Conservation (phyloP, 2,113 vertebrate genomes). For the Athene noctua region DNA sequence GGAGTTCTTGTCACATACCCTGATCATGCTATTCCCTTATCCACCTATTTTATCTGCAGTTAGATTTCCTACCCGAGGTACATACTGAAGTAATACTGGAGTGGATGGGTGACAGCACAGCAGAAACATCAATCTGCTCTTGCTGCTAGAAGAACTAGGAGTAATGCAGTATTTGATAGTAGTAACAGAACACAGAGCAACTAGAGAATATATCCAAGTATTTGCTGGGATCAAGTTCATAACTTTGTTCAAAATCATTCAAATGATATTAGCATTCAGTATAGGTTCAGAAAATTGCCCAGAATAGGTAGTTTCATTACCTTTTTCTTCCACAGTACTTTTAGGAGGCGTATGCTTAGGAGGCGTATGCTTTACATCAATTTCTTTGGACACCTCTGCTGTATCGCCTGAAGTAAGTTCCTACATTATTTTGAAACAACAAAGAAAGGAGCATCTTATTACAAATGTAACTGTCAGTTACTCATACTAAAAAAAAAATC, state of each 20-base stretch:
- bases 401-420: slow-evolving; percentile 24
- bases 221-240: neutral
- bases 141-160: neutral
- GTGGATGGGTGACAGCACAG: neutral
- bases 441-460: neutral
- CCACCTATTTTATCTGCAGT: neutral
- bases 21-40: accelerated
- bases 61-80: neutral
- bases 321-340: slow-evolving; percentile 51
- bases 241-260: neutral
- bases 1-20: neutral
- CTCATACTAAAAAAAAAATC: neutral
- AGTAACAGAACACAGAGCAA: neutral
- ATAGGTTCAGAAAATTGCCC: neutral
- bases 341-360: neutral
- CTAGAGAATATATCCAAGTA: neutral
- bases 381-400: slow-evolving; percentile 18
- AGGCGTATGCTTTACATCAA: neutral
- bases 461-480: neutral
- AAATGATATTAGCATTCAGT: neutral
- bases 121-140: neutral
- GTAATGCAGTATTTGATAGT: neutral
- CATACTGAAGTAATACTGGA: neutral
- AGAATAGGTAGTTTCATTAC: slow-evolving; percentile 4
- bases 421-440: slow-evolving; percentile 47